Base-by-base conservation (phyloP, 1,140 invertebrate species). In the Dreissena rostriformis region DNA sequence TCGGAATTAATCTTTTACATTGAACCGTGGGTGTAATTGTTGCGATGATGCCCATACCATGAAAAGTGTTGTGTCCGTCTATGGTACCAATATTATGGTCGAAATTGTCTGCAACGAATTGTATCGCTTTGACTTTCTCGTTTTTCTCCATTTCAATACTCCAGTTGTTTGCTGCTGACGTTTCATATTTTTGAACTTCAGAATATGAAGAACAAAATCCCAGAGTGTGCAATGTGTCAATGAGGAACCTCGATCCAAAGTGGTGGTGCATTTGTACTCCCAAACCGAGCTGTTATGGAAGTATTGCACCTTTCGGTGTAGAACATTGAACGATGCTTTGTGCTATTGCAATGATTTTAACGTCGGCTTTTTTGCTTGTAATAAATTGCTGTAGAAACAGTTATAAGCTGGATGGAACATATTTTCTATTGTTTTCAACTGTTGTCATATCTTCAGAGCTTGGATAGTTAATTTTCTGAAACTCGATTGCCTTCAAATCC, bases 31-130 rank as follows among this genome's bases (percentile, higher is more conserved):
- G 88, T 22, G 89, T 90, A 19, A 55, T 24, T 8, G 11, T n/a
- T 14, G 79, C 82, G 14, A 88, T 86, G 26, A 86, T n/a, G 86
- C 17, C 79, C 84, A 82, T 84, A 73, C n/a, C 86, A 73, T 87
- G 78, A 49, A 87, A 87, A 52, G 77, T 86, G 22, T 82, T 78
- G 11, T 28, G 12, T 5, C 81, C 86, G 75, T 85, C 80, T 24
- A 87, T 7, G 6, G 86, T 88, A 5, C 63, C 28, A 15, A 70
- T 72, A 67, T 87, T 85, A 67, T 88, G 77, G 61, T 88, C 84
- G 61, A 86, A 80, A 81, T 87, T 86, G 55, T 87, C 86, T 5
- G 76, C 80, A 12, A 86, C 77, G 77, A 52, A 88, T 55, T 88
- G 87, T 6, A 83, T 57, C 68, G 49, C 29, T 66, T 55, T 24